Conservation (phyloP, 2,113 vertebrate species). For the Seriola rivoliana region DNA sequence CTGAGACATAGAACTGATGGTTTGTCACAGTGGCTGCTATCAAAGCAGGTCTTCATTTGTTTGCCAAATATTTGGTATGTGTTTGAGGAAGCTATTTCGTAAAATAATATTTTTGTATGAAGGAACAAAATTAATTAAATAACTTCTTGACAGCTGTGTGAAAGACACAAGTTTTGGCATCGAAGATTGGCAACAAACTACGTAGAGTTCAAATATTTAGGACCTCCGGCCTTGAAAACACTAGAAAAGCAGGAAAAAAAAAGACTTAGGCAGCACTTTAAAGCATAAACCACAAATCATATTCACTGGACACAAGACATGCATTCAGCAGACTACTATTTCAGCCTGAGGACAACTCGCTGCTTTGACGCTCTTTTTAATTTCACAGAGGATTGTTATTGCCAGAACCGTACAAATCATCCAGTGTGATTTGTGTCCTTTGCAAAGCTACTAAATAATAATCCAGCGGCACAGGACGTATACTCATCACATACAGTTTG, state of each 20-base stretch:
- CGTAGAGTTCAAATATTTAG: conserved; percentile 22
- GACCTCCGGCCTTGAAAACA: conserved; percentile 34
- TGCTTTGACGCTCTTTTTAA: conserved; percentile 51
- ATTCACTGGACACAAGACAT: conserved; percentile 58
- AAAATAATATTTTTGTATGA: not conserved
- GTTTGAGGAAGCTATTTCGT: not conserved
- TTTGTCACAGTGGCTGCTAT: not conserved
- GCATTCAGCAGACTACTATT: conserved; percentile 52
- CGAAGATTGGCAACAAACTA: conserved; percentile 8
- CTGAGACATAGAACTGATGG: not conserved
- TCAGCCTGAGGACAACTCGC: conserved; percentile 43
- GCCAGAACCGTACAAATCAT: conserved; percentile 53
- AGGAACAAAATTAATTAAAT: conserved; percentile 6
- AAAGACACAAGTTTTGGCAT: conserved; percentile 17
- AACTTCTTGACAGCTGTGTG: not conserved
- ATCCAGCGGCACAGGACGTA: conserved; percentile 32
- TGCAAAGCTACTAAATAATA: conserved; percentile 48
- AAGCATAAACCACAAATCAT: conserved; percentile 61
- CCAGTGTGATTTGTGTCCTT: conserved; percentile 36
- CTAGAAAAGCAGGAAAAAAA: conserved; percentile 14
- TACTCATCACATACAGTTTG: conserved; percentile 33
- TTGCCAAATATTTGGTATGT: conserved; percentile 9
- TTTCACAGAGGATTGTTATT: conserved; percentile 48
- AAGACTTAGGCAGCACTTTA: conserved; percentile 25
- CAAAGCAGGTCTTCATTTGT: not conserved